A percentile compares a stretch with the other conserved stretches of the same genome.
phyloP scores from a whole-genome alignment of 2,888 invertebrate genomes.

The Busseola fusca region DNA sequence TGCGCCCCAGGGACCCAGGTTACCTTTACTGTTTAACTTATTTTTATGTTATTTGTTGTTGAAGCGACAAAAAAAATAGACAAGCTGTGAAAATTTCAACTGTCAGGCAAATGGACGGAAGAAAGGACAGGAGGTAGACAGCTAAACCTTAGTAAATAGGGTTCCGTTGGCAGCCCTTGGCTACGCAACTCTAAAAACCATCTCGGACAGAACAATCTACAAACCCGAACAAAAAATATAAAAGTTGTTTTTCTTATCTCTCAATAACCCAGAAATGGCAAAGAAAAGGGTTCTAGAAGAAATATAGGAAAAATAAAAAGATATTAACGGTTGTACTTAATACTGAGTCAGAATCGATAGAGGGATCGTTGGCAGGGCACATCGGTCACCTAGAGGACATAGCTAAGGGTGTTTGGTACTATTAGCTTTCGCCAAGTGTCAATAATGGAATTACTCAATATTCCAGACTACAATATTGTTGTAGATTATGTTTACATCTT shows the following conservation, averaged over 20 bases:
- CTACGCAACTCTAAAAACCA: neutral
- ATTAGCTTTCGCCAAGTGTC: constrained; percentile 19
- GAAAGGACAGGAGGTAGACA: too few species aligned
- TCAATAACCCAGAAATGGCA: constrained; percentile 26
- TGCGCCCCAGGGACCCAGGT: too few species aligned
- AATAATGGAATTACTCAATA: constrained; percentile 31
- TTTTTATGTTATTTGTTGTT: neutral
- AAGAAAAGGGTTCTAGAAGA: constrained; percentile 17
- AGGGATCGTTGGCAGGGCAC: constrained; percentile 34
- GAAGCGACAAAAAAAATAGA: neutral
- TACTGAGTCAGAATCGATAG: constrained; percentile 34
- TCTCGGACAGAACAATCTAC: neutral
- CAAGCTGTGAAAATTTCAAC: neutral
- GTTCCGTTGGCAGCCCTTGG: too few species aligned
- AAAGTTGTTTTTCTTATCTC: neutral
- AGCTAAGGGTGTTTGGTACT: constrained; percentile 11
- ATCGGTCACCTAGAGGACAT: constrained; percentile 43
- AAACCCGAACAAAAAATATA: constrained; percentile 4
- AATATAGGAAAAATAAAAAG: constrained; percentile 24
- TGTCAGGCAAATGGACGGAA: neutral
- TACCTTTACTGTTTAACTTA: neutral
- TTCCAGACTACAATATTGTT: constrained; percentile 24
- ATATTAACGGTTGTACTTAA: constrained; percentile 7
- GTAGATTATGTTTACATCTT: neutral
- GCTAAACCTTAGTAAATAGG: too few species aligned